These are phyloP conservation scores for Polypedilum vanderplanki DNA, from an alignment of 1,140 invertebrate genomes.

Conservation along the genomic window DNA sequence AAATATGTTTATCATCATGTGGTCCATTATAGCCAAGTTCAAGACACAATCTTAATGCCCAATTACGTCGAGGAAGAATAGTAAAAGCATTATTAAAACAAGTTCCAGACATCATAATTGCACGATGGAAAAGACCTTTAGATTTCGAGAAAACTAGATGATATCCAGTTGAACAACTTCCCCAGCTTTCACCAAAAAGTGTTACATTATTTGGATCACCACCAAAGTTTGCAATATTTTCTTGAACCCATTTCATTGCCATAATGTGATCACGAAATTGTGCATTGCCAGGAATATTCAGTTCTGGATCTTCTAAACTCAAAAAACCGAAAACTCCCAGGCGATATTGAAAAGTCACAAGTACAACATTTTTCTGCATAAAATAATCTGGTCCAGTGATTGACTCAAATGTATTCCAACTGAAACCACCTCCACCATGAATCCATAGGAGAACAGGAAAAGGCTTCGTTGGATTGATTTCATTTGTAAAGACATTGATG, in stretches of 20 bases:
- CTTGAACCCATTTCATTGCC: slow-evolving; percentile 55
- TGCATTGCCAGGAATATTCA: slow-evolving; percentile 57
- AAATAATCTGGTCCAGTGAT: slow-evolving; percentile 44
- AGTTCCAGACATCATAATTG: slow-evolving; percentile 53
- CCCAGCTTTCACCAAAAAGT: slow-evolving; percentile 43
- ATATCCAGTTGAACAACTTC: slow-evolving; percentile 39
- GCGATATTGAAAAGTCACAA: slow-evolving; percentile 65
- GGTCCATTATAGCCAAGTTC: slow-evolving; percentile 36
- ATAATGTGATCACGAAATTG: slow-evolving; percentile 58
- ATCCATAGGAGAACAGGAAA: slow-evolving; percentile 25
- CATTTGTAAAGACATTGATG: neutral
- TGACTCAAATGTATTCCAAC: neutral
- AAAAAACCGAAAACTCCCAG: slow-evolving; percentile 54
- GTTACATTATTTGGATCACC: too few relatives aligned
- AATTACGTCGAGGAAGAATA: slow-evolving; percentile 29
- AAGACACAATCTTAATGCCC: slow-evolving; percentile 34
- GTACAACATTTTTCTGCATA: slow-evolving; percentile 51
- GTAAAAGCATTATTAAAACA: slow-evolving; percentile 43
- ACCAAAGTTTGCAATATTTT: slow-evolving; percentile 58
- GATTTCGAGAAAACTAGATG: slow-evolving; percentile 40
- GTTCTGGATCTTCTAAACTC: slow-evolving; percentile 44
- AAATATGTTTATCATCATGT: slow-evolving; percentile 36
- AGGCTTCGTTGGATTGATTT: too few relatives aligned
- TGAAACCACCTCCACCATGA: neutral
- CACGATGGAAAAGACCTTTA: slow-evolving; percentile 51